Evolutionary conservation across 2,888 invertebrate species (phyloP).

Genomic region (Drosophila picticornis): DNA sequence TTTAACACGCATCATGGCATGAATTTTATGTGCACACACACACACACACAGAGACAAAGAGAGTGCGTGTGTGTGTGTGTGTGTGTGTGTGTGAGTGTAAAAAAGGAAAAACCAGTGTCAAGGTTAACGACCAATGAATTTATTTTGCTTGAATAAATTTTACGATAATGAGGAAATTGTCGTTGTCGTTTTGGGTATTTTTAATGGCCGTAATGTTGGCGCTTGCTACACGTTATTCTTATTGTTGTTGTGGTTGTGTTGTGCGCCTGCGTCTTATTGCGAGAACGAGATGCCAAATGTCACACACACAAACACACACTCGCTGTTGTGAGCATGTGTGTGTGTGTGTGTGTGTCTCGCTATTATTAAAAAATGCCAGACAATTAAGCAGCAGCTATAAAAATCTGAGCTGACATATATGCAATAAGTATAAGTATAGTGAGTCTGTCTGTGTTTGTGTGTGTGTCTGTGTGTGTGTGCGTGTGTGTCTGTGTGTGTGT

Average conservation of each 20-base stretch:
- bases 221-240: conserved; percentile 52
- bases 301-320: conserved; percentile 5
- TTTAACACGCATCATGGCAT: conserved; percentile 77
- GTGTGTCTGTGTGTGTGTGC: not conserved
- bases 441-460: not conserved
- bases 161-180: conserved; percentile 85
- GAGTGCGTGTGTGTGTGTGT: conserved; percentile 36
- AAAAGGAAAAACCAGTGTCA: conserved; percentile 85
- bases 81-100: conserved; percentile 41
- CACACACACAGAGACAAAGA: conserved; percentile 20
- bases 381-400: conserved; percentile 58
- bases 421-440: not conserved
- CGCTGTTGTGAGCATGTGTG: not conserved
- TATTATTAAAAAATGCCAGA: conserved; percentile 63
- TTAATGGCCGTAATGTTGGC: conserved; percentile 80
- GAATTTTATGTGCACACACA: conserved; percentile 59
- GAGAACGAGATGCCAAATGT: conserved; percentile 39
- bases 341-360: conserved; percentile 15
- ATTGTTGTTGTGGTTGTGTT: conserved; percentile 26
- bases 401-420: conserved; percentile 24
- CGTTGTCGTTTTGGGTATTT: conserved; percentile 82
- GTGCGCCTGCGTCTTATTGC: conserved; percentile 56
- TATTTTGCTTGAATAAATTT: conserved; percentile 86
- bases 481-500: not conserved
- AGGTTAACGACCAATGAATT: conserved; percentile 86